Conservation (phyloP, 2,113 vertebrate genomes). For the Anolis sagrei region DNA sequence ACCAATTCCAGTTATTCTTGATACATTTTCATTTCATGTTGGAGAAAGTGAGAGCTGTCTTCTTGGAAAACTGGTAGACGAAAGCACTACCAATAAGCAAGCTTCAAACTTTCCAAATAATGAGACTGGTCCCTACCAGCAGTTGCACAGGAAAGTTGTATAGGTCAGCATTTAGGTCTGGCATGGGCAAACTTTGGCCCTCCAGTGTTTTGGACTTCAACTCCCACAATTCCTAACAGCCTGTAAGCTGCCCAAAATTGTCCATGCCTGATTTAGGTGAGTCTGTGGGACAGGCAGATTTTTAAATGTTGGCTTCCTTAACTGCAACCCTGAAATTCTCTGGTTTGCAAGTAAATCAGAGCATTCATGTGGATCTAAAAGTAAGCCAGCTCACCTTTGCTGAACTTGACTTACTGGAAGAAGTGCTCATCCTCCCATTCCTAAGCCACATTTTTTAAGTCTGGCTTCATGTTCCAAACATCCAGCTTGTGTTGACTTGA, state of each 20-base stretch:
- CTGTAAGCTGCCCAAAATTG: no score
- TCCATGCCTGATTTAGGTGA: neutral
- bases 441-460: slow-evolving; percentile 58
- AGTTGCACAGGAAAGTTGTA: neutral
- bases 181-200: no score
- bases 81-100: slow-evolving; percentile 2
- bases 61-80: neutral
- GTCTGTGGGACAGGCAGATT: neutral
- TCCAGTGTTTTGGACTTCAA: no score
- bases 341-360: neutral
- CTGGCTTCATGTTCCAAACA: slow-evolving; percentile 46
- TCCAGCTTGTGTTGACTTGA: slow-evolving; percentile 62
- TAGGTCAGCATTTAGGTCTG: neutral
- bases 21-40: neutral
- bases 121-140: neutral
- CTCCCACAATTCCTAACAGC: no score
- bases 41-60: neutral
- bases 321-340: neutral
- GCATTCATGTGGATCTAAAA: neutral
- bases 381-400: slow-evolving; percentile 22
- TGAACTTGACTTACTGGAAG: slow-evolving; percentile 50
- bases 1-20: neutral
- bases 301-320: slow-evolving; percentile 15
- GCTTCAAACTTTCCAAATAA: neutral
- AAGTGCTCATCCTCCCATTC: slow-evolving; percentile 37